Evolutionary conservation across 2,888 invertebrate genomes (phyloP), one percentile per base, ranked within the genome.

Genomic region (Dolichopus griseipennis): DNA sequence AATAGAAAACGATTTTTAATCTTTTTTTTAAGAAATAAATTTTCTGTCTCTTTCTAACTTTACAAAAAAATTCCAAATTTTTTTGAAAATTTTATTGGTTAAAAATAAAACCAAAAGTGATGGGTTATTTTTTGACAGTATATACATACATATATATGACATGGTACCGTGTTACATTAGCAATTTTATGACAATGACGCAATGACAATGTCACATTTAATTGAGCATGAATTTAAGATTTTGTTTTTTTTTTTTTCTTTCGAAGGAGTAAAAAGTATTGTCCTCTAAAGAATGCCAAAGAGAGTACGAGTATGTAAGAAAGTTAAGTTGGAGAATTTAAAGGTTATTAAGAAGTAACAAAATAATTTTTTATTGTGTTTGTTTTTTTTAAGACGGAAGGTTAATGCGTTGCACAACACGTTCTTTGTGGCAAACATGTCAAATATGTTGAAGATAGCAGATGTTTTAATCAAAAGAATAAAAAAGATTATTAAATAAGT

Each of bases 171-270:
- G 15, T 52, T 2, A 52, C 52, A 52, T 52, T 52, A 52, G 15
- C n/a, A 52, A 52, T 52, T 52, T n/a, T 7, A 52, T n/a, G n/a
- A 52, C n/a, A 52, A 52, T 52, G 52, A 52, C 52, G 52, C n/a
- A 52, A 52, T 52, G 52, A 52, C 52, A 52, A 52, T 52, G 52
- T 52, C 6, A n/a, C 18, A 18, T 52, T 52, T 52, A 52, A 52
- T 52, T 52, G 52, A 52, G 52, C 52, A n/a, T 52, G 52, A 52
- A 52, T 52, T 18, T 6, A 52, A 52, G 52, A 52, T 37, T 37
- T 37, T 41, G 41, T 5, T 5, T 41, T 41, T 41, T 41, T 15
- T n/a, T n/a, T n/a, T n/a, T n/a, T n/a, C n/a, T n/a, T 41, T 15
- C 8, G 9, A 12, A 41, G 41, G 41, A 41, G 15, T 41, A 12